Evolutionary conservation across 2,797 vertebrate genomes (phyloP).

Genomic region (Esox lucius): DNA sequence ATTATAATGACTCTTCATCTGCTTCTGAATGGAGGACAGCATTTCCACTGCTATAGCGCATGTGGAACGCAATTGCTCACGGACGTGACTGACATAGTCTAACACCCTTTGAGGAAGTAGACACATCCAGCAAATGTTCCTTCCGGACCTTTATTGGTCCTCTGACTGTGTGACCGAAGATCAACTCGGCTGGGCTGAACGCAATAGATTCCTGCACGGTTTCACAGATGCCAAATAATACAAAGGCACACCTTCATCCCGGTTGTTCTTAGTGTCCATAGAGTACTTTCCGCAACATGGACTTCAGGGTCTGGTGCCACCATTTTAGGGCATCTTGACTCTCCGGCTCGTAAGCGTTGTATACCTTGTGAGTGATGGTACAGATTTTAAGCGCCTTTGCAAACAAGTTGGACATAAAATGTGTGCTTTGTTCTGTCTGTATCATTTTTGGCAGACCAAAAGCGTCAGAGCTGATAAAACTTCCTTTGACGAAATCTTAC

Average conservation of each 20-base stretch:
- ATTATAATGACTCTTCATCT: too few species aligned
- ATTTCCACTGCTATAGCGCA: too few species aligned
- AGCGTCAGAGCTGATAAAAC: slow-evolving; percentile 5
- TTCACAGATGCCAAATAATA: slow-evolving; percentile 16
- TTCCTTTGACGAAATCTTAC: not conserved
- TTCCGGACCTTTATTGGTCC: too few species aligned
- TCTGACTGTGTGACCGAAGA: too few species aligned
- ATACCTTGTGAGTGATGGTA: slow-evolving; percentile 1
- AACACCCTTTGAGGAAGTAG: too few species aligned
- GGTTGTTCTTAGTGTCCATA: slow-evolving; percentile 1
- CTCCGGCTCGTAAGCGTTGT: slow-evolving; percentile 18
- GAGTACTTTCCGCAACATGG: slow-evolving; percentile 10
- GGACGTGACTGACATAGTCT: too few species aligned
- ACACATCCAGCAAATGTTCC: too few species aligned
- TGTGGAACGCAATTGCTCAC: too few species aligned
- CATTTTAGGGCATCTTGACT: slow-evolving; percentile 8
- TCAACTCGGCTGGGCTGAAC: not conserved
- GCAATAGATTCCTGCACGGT: not conserved
- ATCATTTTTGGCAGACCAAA: slow-evolving; percentile 3
- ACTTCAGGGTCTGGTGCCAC: not conserved
- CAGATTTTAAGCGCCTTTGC: slow-evolving; percentile 7
- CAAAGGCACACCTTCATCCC: slow-evolving; percentile 10
- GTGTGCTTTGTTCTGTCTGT: slow-evolving; percentile 18
- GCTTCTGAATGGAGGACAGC: too few species aligned
- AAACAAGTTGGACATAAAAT: slow-evolving; percentile 16